A percentile compares a stretch with the other conserved stretches of the same genome.
phyloP scores from a whole-genome alignment of 2,113 vertebrate species.

The Apodemus sylvaticus region DNA sequence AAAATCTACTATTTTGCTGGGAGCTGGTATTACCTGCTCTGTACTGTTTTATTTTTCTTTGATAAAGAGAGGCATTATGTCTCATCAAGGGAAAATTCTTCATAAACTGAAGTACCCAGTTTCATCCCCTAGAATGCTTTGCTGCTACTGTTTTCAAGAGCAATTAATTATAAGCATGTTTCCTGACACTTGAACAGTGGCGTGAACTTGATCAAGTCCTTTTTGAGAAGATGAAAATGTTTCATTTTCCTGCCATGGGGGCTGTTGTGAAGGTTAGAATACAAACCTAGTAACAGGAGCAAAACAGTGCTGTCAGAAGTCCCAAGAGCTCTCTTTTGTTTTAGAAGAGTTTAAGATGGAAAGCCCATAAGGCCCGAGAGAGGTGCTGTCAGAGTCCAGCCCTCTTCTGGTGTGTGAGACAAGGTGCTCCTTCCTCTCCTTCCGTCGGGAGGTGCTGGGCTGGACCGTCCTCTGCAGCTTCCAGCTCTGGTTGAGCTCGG shows the following conservation, averaged over 20 bases:
- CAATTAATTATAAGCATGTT: background rate
- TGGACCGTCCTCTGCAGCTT: background rate
- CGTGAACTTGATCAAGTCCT: background rate
- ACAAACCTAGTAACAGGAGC: background rate
- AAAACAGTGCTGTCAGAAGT: background rate
- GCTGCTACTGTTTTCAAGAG: background rate
- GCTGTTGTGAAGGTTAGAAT: background rate
- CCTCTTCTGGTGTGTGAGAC: background rate
- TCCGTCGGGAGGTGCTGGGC: background rate
- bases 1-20: background rate
- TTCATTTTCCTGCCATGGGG: background rate
- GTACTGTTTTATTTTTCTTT: constrained; percentile 10
- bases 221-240: background rate
- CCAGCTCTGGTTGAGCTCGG: background rate
- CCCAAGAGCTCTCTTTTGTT: background rate
- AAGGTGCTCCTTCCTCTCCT: background rate
- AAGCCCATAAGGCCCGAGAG: background rate
- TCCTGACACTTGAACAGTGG: background rate
- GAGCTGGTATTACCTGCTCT: background rate
- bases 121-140: background rate
- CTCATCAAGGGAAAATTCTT: background rate
- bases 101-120: background rate
- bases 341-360: background rate
- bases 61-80: background rate
- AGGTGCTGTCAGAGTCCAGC: background rate